Base-by-base conservation (phyloP, 1,140 invertebrate species). In the Zaprionus capensis region DNA sequence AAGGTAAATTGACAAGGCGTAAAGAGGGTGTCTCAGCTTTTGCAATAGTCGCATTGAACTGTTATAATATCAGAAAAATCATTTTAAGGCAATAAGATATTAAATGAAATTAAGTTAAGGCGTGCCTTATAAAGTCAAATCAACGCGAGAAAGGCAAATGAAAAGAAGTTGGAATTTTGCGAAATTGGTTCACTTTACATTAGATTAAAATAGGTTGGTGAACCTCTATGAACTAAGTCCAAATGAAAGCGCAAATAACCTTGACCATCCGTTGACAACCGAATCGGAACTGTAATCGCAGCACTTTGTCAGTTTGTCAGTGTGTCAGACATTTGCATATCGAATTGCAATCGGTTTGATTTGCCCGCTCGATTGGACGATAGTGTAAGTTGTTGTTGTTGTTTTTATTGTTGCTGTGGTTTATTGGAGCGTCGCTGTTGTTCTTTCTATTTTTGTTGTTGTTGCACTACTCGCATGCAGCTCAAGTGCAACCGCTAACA, bases 321-420 rank as follows among this genome's bases (percentile, higher is more conserved):
- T 87, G 87, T 88, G 75, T 56, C 53, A 58, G 70, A 53, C 76
- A 90, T 90, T 90, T 90, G 85, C 81, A 85, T 90, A 88, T 85
- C 81, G 69, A 71, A 81, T 88, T 71, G 70, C 85, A 78, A 62
- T 55, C 67, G 69, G 75, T 71, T 77, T 82, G 82, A 79, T 80
- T 87, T 76, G 71, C 62, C 72, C 53, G 71, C 71, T 67, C 65
- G 65, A 69, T 68, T 69, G 71, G 34, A 20, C 61, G 72, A 71
- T 71, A 71, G 55, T 69, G 61, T 24, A 24, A 22, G 41, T 51
- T 41, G 36, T 20, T 20, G 15, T 63, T 72, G 26, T 38, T 76
- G 62, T 51, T 57, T 24, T 44, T 36, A 49, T 36, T 20, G 31
- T 49, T 34, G 46, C 26, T 53, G 31, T 53, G 12, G 46, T 53